Evolutionary conservation across 2,888 invertebrate genomes (phyloP).

Genomic region (Dione juno): DNA sequence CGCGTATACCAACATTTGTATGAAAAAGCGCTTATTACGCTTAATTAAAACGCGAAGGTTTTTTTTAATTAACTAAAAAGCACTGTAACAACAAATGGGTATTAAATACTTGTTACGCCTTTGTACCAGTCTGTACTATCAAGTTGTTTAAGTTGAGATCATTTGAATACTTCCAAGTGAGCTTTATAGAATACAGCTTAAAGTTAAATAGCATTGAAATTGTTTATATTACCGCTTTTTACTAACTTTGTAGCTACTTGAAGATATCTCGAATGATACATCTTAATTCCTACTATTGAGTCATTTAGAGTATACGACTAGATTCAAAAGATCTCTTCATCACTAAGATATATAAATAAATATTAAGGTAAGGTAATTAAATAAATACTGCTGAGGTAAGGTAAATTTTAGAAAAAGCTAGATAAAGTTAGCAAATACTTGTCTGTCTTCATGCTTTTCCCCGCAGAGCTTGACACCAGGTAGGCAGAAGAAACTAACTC

Average conservation of each 20-base stretch:
- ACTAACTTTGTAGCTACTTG: background rate
- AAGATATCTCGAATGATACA: background rate
- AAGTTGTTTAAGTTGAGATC: slow-evolving; percentile 33
- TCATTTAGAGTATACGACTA: no score
- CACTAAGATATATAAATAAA: no score
- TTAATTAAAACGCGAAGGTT: slow-evolving; percentile 21
- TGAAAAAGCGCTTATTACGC: slow-evolving; percentile 27
- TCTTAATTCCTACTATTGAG: background rate
- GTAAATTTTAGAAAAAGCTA: no score
- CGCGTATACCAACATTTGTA: slow-evolving; percentile 25
- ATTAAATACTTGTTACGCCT: slow-evolving; percentile 6
- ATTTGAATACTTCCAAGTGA: slow-evolving; percentile 32
- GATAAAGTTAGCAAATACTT: no score
- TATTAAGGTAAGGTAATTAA: no score
- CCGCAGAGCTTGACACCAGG: no score
- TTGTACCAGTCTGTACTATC: slow-evolving; percentile 20
- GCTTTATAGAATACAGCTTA: slow-evolving; percentile 20
- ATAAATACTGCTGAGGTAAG: no score
- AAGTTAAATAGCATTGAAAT: slow-evolving; percentile 18
- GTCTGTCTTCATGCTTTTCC: no score
- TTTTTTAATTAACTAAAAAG: slow-evolving; percentile 27
- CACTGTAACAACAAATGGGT: slow-evolving; percentile 1
- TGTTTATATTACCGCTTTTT: slow-evolving; percentile 18
- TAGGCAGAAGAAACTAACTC: no score
- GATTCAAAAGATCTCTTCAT: no score